phyloP scores from a whole-genome alignment of 2,797 vertebrate species.

The Acanthornis magna region DNA sequence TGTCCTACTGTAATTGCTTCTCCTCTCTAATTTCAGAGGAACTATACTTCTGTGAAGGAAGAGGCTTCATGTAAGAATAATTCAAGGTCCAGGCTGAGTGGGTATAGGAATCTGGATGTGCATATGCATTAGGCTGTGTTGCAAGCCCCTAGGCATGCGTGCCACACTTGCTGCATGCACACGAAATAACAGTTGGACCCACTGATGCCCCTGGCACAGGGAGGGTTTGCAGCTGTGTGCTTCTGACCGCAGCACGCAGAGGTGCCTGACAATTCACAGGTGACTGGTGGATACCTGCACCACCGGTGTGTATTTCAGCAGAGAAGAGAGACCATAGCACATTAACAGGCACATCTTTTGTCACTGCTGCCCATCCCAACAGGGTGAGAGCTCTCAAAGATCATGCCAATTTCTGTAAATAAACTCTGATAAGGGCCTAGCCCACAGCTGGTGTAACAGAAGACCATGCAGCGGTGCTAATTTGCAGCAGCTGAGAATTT shows the following conservation, averaged over 20 bases:
- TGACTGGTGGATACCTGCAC: background rate
- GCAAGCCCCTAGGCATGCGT: background rate
- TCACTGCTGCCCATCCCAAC: background rate
- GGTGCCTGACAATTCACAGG: accelerated
- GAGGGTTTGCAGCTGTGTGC: background rate
- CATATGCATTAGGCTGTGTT: background rate
- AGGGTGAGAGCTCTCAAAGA: background rate
- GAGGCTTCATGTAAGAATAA: background rate
- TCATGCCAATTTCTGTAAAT: conserved; percentile 18
- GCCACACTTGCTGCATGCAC: background rate
- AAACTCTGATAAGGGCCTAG: background rate
- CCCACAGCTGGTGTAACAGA: conserved; percentile 35
- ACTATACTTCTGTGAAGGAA: background rate
- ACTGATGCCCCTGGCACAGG: background rate
- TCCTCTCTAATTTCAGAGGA: background rate
- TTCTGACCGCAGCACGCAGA: background rate
- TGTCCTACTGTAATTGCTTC: background rate
- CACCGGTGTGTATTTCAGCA: background rate
- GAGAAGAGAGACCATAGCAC: background rate
- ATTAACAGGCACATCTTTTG: background rate
- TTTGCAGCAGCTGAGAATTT: conserved; percentile 55
- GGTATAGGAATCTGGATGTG: accelerated
- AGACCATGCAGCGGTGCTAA: conserved; percentile 36
- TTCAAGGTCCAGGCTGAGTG: background rate
- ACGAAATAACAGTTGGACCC: background rate